These are phyloP conservation scores for Protobothrops mucrosquamatus DNA, from an alignment of 2,113 vertebrate species.

Conservation along the genomic window DNA sequence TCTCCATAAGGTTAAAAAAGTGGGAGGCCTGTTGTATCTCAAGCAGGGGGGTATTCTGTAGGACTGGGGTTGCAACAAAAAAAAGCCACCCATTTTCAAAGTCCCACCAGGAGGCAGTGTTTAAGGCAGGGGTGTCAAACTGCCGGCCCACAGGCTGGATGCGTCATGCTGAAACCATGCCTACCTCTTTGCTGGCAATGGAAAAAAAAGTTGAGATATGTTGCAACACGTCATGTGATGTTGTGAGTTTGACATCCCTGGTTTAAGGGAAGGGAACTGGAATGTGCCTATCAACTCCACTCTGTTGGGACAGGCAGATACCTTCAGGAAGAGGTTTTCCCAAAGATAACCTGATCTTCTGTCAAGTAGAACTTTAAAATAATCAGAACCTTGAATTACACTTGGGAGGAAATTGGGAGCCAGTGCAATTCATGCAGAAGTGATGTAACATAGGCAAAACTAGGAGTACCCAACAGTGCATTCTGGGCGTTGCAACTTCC, in stretches of 20 bases:
- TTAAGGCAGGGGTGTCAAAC: background rate
- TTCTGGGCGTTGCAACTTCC: background rate
- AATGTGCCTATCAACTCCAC: background rate
- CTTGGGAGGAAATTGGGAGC: background rate
- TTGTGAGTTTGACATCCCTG: no score
- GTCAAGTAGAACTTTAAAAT: background rate
- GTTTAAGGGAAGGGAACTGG: background rate
- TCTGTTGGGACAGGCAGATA: background rate
- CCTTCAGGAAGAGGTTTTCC: background rate
- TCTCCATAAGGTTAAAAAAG: background rate
- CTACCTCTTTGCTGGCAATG: no score
- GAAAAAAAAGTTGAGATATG: no score
- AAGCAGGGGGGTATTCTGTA: background rate
- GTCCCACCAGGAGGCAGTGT: background rate
- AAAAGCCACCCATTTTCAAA: background rate
- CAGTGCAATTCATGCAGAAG: background rate
- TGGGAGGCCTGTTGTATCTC: background rate
- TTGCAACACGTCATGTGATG: no score
- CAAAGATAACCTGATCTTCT: background rate
- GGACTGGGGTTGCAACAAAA: background rate
- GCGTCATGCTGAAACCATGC: no score
- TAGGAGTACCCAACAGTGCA: background rate
- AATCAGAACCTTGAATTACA: background rate
- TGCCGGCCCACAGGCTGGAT: no score
- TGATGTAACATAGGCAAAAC: background rate